Evolutionary conservation across 2,113 vertebrate genomes (phyloP).

Genomic region (Sylvia atricapilla): DNA sequence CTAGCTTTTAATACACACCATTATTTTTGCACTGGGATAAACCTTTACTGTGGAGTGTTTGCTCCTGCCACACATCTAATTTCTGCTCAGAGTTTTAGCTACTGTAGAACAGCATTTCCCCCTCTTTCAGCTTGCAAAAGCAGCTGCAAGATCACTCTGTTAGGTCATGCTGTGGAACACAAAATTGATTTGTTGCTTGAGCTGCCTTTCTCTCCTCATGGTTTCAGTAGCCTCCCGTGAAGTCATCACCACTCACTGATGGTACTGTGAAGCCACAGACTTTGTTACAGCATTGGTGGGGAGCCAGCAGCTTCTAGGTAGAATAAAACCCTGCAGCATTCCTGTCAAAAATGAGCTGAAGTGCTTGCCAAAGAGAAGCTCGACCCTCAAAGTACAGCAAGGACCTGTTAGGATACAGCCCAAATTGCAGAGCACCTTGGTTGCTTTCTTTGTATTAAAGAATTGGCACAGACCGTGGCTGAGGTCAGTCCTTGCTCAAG

Average conservation of each 20-base stretch:
- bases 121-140: neutral
- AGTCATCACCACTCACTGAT: neutral
- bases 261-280: neutral
- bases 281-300: neutral
- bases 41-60: neutral
- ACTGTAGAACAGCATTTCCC: neutral
- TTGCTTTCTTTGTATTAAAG: fast-evolving
- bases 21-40: neutral
- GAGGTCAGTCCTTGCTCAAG: neutral
- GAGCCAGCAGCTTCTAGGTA: neutral
- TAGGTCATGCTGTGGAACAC: neutral
- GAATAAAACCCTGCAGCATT: neutral
- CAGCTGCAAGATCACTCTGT: neutral
- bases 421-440: neutral
- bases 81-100: neutral
- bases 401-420: neutral
- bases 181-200: neutral
- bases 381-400: fast-evolving
- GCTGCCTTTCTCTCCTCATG: neutral
- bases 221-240: neutral
- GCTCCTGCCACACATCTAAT: neutral
- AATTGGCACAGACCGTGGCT: fast-evolving
- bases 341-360: neutral
- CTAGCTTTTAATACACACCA: neutral
- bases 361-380: neutral